Evolutionary conservation across 2,113 vertebrate species (phyloP).

Genomic region (Muscicapa adusta): DNA sequence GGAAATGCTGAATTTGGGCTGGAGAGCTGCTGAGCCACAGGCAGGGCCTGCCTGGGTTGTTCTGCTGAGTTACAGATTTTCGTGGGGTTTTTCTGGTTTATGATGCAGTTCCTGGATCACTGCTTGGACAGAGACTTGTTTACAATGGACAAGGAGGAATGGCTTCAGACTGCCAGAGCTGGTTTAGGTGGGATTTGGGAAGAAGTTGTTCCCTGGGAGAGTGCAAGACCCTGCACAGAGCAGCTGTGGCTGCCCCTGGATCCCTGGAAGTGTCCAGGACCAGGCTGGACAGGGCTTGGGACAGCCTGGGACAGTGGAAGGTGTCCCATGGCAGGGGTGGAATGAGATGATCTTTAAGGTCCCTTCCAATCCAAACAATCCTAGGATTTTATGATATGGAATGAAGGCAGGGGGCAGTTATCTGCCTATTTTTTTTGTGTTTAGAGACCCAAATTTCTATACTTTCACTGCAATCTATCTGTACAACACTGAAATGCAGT

Average conservation of each 20-base stretch:
- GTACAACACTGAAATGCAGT: not conserved
- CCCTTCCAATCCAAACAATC: not conserved
- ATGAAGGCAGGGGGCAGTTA: not conserved
- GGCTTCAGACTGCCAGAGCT: not conserved
- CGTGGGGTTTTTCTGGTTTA: rapidly evolving
- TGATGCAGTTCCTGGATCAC: not conserved
- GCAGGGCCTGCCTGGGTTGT: not conserved
- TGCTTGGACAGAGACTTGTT: not conserved
- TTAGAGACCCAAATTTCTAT: not conserved
- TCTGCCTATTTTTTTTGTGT: not conserved
- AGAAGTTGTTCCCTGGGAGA: not conserved
- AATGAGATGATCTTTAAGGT: too few relatives aligned
- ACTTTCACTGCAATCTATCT: not conserved
- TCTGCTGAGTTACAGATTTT: not conserved
- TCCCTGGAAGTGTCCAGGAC: not conserved
- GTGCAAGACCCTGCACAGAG: not conserved
- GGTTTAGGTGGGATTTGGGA: not conserved
- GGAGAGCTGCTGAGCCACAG: not conserved
- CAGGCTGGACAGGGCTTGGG: rapidly evolving
- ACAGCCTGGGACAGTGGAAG: rapidly evolving
- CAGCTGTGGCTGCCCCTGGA: not conserved
- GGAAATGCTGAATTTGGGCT: not conserved
- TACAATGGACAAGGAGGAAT: not conserved
- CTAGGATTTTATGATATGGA: not conserved
- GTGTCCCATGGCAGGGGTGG: not conserved